Conservation (phyloP, 2,113 vertebrate genomes). For the Podilymbus podiceps region DNA sequence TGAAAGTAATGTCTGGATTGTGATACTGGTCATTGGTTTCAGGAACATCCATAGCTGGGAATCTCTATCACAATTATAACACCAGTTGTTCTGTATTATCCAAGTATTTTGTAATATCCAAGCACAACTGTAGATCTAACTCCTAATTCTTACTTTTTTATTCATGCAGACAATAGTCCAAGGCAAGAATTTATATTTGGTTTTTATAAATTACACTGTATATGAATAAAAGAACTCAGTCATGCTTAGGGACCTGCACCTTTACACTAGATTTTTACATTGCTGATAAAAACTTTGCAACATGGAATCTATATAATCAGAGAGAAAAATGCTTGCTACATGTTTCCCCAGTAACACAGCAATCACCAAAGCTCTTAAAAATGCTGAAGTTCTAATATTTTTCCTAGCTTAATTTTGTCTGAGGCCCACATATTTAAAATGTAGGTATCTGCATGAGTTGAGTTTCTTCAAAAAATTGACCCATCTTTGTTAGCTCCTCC, state of each 20-base stretch:
- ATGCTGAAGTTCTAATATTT: not conserved
- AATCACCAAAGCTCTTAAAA: not conserved
- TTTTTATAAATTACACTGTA: not conserved
- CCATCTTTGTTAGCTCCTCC: not conserved
- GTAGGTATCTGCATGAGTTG: not conserved
- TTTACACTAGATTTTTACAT: not conserved
- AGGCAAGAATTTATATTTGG: not conserved
- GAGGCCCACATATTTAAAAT: not conserved
- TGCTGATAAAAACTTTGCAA: not conserved
- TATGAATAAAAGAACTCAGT: not conserved
- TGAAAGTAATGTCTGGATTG: not conserved
- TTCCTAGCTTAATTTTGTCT: not conserved
- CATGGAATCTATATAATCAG: not conserved
- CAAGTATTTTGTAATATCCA: not conserved
- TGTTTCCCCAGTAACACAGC: not conserved
- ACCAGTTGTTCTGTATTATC: not conserved
- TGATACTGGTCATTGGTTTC: not conserved
- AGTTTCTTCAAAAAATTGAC: not conserved
- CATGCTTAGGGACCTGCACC: not conserved
- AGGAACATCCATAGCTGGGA: not conserved
- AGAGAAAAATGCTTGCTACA: not conserved
- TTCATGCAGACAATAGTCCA: not conserved
- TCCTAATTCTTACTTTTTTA: not conserved
- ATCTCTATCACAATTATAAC: rapidly evolving
- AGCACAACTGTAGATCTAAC: not conserved